Evolutionary conservation across 2,888 invertebrate species (phyloP), one percentile per base, ranked within the genome.

Genomic region (Troilus luridus): DNA sequence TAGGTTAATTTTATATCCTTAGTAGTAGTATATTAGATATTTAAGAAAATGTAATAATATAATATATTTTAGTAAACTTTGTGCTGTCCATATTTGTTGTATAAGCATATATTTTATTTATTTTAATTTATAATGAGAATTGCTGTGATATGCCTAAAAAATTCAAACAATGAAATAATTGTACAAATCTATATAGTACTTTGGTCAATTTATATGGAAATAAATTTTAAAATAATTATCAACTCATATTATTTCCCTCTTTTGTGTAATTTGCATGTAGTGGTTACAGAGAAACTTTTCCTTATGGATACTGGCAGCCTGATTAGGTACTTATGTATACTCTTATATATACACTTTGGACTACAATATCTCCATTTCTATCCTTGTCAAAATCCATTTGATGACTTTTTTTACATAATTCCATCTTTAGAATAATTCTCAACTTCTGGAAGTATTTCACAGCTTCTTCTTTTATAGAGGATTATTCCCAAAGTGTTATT

Each of bases 1-100:
- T 14, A 5, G 27, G 14, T 27, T 67, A 72, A 0, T 72, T 72
- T 72, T 72, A 27, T 27, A 72, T 27, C 5, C 0, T 14, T 72
- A 6, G 27, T 7, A n/a, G 17, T 27, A 72, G n/a, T n/a, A 72
- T 72, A 72, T 72, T 27, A 12, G 11, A 72, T 11, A 27, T 72
- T 72, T 72, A 72, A 27, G 27, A 72, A 17, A 6, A 72, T 72
- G 27, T 27, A 27, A 27, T 27, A 27, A 12, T 12, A 72, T 27
- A 67, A 24, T 14, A 67, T 72, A 72, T 72, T 72, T 72, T 72
- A 72, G 14, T 72, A 72, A 72, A 27, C 72, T 27, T 72, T 72
- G 24, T 72, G 14, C 27, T 72, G 24, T 24, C 24, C 5, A 67
- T 67, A 27, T 27, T 27, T 72, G 24, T 72, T 27, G 11, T 64